Evolutionary conservation across 2,113 vertebrate genomes (phyloP), one percentile per base, ranked within the genome.

Genomic region (Aphyosemion australe): DNA sequence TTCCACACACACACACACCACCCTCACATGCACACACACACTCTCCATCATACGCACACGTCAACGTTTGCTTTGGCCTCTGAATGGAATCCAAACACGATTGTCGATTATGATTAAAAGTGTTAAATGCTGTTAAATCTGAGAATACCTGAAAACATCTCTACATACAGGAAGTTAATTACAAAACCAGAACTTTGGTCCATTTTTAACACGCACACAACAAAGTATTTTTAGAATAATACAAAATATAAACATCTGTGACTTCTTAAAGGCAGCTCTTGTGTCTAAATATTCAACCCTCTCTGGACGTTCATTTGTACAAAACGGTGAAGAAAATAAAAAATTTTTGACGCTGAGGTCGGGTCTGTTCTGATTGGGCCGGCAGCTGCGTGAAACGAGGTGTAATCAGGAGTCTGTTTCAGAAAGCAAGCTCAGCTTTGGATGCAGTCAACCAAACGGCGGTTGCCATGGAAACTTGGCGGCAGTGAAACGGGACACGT

Each of bases 171-270:
- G 51, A 51, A 82, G 57, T 64, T 61, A 70, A 79, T 71, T 49
- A 84, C 78, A 80, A 39, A 52, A 10, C 74, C 72, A 78, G 59
- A 43, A 10, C 76, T 80, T 84, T 80, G 82, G 76, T 79, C 69
- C 39, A 57, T 16, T 52, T n/a, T 63, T 21, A 39, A 62, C 34
- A 46, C n/a, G 61, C 15, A 13, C 26, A 26, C 6, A 37, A 37
- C 4, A 10, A 37, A 8, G 34, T 10, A 37, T 37, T 37, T 37
- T 7, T 10, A 37, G n/a, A 65, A 65, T n/a, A 48, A 57, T 26
- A 68, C 51, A 65, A 58, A 71, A 80, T 80, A 85, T 78, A 74
- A 76, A 85, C 80, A 82, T 45, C 57, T 34, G 34, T 20, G 51
- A 34, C 60, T 64, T 69, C 41, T 45, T 41, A 65, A 68, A 61